Evolutionary conservation across 1,140 invertebrate genomes (phyloP).

Genomic region (Varroa destructor): DNA sequence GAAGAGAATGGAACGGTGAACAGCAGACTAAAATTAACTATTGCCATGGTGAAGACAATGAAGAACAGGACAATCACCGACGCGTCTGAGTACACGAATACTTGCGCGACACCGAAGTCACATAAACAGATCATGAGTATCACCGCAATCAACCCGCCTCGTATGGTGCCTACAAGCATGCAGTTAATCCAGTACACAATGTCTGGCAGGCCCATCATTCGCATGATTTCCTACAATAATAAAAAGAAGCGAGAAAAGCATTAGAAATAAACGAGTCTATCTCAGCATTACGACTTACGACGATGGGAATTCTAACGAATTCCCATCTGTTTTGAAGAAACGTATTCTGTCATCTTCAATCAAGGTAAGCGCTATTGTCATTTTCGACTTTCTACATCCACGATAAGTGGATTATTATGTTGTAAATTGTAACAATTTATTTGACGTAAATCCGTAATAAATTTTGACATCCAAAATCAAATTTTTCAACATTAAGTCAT

Average conservation of each 20-base stretch:
- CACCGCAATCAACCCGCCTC: slow-evolving; percentile 44
- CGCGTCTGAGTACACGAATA: slow-evolving; percentile 47
- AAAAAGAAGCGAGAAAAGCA: not conserved
- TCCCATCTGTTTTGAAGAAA: too few species aligned
- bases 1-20: slow-evolving; percentile 34
- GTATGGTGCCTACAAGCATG: slow-evolving; percentile 48
- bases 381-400: too few species aligned
- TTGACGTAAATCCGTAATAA: too few species aligned
- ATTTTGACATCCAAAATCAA: too few species aligned
- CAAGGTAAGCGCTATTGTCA: too few species aligned
- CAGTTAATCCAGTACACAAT: slow-evolving; percentile 49
- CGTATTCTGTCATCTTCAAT: too few species aligned
- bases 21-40: slow-evolving; percentile 35
- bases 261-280: too few species aligned
- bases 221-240: slow-evolving; percentile 46
- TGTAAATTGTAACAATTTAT: too few species aligned
- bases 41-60: slow-evolving; percentile 30
- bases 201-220: slow-evolving; percentile 50
- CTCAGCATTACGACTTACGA: too few species aligned
- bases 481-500: too few species aligned
- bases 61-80: slow-evolving; percentile 40
- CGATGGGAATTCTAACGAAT: too few species aligned
- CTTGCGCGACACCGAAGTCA: slow-evolving; percentile 39
- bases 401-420: too few species aligned
- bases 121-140: slow-evolving; percentile 40